Conservation (phyloP, 2,888 invertebrate genomes). For the Drosophila sordidapex region DNA sequence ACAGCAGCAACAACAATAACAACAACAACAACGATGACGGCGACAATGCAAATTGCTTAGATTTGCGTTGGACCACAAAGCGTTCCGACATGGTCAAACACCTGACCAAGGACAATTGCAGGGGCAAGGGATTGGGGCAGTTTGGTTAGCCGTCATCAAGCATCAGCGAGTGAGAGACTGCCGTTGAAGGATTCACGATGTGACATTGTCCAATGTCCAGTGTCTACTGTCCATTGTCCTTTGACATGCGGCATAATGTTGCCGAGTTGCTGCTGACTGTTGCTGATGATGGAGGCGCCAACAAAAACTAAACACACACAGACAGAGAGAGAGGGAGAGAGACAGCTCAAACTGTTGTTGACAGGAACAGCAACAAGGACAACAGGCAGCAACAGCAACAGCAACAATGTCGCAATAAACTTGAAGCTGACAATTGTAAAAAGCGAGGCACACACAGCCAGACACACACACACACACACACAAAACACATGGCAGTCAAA, state of each 20-base stretch:
- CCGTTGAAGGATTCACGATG: conserved; percentile 85
- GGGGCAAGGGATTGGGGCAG: background rate
- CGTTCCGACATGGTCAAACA: conserved; percentile 52
- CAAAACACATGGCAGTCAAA: conserved; percentile 20
- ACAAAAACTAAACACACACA: conserved; percentile 47
- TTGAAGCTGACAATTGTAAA: conserved; percentile 76
- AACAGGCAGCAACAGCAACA: conserved; percentile 41
- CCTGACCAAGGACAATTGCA: conserved; percentile 37
- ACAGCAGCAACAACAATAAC: conserved; percentile 33
- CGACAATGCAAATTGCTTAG: conserved; percentile 75
- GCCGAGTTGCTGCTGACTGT: conserved; percentile 47
- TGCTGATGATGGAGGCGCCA: conserved; percentile 48
- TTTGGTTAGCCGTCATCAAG: conserved; percentile 25
- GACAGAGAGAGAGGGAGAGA: conserved; percentile 1
- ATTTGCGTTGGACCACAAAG: conserved; percentile 74
- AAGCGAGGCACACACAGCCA: conserved; percentile 47
- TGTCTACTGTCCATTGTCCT: conserved; percentile 39
- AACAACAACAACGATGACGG: background rate
- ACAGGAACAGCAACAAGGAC: conserved; percentile 65
- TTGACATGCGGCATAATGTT: conserved; percentile 76
- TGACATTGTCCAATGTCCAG: conserved; percentile 75
- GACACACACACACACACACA: background rate
- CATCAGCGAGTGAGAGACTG: conserved; percentile 43
- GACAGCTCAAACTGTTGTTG: conserved; percentile 80
- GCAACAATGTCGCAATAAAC: conserved; percentile 68